Percentiles rank a stretch among this genome's conserved stretches.
These are phyloP conservation scores for Ethmia dodecea DNA, from an alignment of 2,888 invertebrate species.

Conservation along the genomic window DNA sequence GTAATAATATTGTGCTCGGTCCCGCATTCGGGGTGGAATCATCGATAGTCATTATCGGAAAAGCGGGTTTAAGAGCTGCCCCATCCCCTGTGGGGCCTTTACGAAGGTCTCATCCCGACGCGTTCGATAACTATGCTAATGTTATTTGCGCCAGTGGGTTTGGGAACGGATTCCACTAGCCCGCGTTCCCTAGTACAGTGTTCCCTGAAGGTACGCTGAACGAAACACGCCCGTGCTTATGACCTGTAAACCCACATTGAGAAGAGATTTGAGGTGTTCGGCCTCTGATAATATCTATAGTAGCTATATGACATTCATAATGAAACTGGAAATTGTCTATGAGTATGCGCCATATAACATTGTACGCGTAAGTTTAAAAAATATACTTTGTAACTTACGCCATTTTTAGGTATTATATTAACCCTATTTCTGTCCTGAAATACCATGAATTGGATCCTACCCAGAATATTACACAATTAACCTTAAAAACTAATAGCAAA, in stretches of 20 bases:
- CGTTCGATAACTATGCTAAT: slow-evolving; percentile 77
- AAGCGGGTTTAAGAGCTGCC: slow-evolving; percentile 73
- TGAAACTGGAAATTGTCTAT: too few relatives aligned
- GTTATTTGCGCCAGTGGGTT: slow-evolving; percentile 74
- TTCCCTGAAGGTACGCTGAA: slow-evolving; percentile 15
- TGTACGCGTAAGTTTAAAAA: too few relatives aligned
- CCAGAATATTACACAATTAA: too few relatives aligned
- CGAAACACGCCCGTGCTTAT: slow-evolving; percentile 17
- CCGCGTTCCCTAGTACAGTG: slow-evolving; percentile 34
- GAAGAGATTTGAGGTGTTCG: slow-evolving; percentile 21
- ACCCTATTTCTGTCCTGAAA: too few relatives aligned
- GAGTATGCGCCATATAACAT: too few relatives aligned
- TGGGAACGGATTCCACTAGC: slow-evolving; percentile 61
- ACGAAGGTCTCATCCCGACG: slow-evolving; percentile 70
- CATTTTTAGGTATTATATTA: too few relatives aligned
- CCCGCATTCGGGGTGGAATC: slow-evolving; percentile 65
- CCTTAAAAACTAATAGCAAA: too few relatives aligned
- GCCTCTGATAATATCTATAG: too few relatives aligned
- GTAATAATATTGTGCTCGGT: slow-evolving; percentile 72
- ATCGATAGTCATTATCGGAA: slow-evolving; percentile 76
- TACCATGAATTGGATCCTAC: too few relatives aligned
- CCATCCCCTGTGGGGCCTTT: slow-evolving; percentile 68
- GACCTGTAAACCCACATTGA: slow-evolving; percentile 19
- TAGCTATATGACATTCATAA: too few relatives aligned
- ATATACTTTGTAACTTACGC: too few relatives aligned